Conservation (phyloP, 2,113 vertebrate genomes). For the Montifringilla adamsi region DNA sequence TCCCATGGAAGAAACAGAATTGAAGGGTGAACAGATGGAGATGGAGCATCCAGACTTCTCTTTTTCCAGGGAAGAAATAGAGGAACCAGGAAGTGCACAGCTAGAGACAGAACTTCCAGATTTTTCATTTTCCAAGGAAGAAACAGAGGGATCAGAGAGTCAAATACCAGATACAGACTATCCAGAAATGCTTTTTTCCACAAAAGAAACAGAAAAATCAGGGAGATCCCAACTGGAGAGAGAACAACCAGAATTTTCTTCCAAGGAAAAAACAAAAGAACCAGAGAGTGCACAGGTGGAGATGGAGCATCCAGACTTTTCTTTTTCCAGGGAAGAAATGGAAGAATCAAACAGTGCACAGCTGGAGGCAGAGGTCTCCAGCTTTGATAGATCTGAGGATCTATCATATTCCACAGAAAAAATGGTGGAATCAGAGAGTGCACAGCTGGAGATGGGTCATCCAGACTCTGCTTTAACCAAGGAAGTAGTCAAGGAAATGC, state of each 20-base stretch:
- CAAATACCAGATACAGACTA: background rate
- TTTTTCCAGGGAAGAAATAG: background rate
- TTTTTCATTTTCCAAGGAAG: background rate
- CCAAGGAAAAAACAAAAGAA: background rate
- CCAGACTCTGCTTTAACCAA: background rate
- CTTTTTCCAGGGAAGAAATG: background rate
- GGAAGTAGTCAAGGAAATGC: background rate
- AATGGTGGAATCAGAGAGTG: background rate
- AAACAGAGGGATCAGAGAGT: background rate
- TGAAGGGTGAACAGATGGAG: background rate
- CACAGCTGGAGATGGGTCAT: background rate
- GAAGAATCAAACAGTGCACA: background rate
- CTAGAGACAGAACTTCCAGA: background rate
- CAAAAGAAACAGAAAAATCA: background rate
- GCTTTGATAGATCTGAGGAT: background rate
- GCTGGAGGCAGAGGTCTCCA: background rate
- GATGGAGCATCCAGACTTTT: background rate
- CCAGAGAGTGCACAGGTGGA: accelerated
- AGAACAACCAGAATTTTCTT: background rate
- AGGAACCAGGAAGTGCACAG: background rate
- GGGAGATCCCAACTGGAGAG: background rate
- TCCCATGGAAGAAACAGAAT: background rate
- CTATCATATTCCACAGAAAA: background rate
- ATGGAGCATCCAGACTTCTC: background rate
- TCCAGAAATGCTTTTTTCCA: background rate